Evolutionary conservation across 2,888 invertebrate species (phyloP), one percentile per base, ranked within the genome.

Genomic region (Nemotelus nigrinus): DNA sequence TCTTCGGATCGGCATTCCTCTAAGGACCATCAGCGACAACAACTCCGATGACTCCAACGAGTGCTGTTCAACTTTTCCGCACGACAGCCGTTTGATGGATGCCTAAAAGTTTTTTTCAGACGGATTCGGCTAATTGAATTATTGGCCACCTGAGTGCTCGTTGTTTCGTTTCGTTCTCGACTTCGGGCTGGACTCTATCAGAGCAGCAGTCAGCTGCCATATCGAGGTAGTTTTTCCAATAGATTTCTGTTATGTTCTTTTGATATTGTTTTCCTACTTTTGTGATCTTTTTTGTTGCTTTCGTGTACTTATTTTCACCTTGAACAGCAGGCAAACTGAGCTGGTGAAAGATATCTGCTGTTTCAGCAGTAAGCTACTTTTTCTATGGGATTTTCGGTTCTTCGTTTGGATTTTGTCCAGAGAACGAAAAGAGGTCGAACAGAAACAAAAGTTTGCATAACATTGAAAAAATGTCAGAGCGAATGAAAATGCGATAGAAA

Each of bases 371-470:
- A 72, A 72, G 72, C 60, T 57, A 41, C 55, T 72, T 60, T 25
- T 25, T 58, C 1, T 4, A 39, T 25, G 0, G 25, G 25, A 25
- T 25, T 25, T 25, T 25, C 25, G 25, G 25, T 70, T 50, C 41
- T 57, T 7, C 57, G 57, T 25, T 25, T 25, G 25, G 25, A 25
- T 25, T 25, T 25, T 25, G 25, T 25, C 25, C 25, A 25, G 25
- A 25, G 25, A 25, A 25, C 60, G 60, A 60, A 60, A 7, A 41
- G 58, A 64, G 39, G 65, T 44, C 5, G 10, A 65, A 65, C 7
- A n/a, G n/a, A 72, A 72, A 72, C 6, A 72, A 72, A 72, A 72
- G 72, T 72, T 72, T 58, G 72, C 72, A 72, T 68, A 68, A 58
- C 39, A 58, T 10, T 5, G 72, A 41, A 41, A 55, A 71, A 71